Evolutionary conservation across 2,113 vertebrate genomes (phyloP), one percentile per base, ranked within the genome.

Genomic region (Mellivora capensis): DNA sequence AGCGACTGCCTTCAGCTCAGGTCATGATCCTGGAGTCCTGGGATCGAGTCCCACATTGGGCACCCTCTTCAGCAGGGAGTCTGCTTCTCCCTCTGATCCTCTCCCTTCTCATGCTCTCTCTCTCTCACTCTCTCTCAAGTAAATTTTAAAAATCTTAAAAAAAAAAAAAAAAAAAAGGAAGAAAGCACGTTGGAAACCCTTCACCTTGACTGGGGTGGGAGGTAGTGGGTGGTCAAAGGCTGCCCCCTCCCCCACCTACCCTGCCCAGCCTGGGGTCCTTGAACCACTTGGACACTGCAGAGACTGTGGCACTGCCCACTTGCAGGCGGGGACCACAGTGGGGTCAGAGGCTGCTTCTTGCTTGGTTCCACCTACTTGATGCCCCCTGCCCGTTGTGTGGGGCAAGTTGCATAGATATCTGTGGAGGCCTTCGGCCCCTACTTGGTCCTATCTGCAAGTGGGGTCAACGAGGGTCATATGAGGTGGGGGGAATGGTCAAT

Each of bases 391-490:
- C 6, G 9, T 12, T 42, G 47, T 71, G 39, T 10, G 25, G 1
- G 2, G 47, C 6, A 42, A 13, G 2, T 6, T 13, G 5, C 14
- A 6, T 1, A 10, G 10, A 34, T 39, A 1, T 7, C 1, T 31
- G 4, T 1, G 7, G 74, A 61, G 34, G 21, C 18, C 29, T 31
- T 7, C 8, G 0, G 4, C 27, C 12, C 61, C 12, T 29, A 14
- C 61, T 62, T 62, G 61, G 72, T 59, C 4, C 6, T 29, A 7
- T 37, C 88, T 49, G 76, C 52, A 20, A 1, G 7, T 20, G 37
- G 25, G 20, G 72, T 13, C 0, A 61, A 3, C 1, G 42, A 76
- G 42, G 29, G 31, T 82, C 29, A 2, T 25, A 10, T 1, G 81
- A 74, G 54, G 62, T 4, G 17, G 29, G 37, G 54, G n/a, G 27